Evolutionary conservation across 2,888 invertebrate genomes (phyloP).

Genomic region (Cantharis lateralis): DNA sequence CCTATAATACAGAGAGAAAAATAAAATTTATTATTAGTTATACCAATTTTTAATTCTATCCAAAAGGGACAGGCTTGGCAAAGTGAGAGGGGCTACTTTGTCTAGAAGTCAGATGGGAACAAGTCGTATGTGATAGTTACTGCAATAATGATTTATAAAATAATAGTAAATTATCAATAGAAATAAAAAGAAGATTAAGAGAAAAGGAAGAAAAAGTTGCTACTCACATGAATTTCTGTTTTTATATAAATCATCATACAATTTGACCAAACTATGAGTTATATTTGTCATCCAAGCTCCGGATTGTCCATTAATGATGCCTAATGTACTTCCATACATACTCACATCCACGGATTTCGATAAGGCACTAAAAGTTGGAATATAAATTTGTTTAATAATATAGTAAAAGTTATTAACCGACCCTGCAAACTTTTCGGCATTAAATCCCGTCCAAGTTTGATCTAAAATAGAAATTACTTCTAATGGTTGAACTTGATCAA

Average conservation of each 20-base stretch:
- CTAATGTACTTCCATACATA: constrained; percentile 63
- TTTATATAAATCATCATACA: constrained; percentile 52
- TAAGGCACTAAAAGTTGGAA: constrained; percentile 58
- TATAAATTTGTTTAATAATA: constrained; percentile 1
- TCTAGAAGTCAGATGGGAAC: too few relatives aligned
- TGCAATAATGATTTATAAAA: too few relatives aligned
- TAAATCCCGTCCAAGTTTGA: constrained; percentile 62
- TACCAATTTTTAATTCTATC: too few relatives aligned
- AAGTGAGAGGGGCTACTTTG: too few relatives aligned
- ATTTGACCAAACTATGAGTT: constrained; percentile 60
- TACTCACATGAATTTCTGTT: background rate
- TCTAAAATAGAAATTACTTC: constrained; percentile 65
- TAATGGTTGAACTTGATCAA: constrained; percentile 54
- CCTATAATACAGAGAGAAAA: constrained; percentile 54
- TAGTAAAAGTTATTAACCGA: constrained; percentile 5
- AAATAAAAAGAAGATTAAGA: too few relatives aligned
- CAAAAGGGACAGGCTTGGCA: too few relatives aligned
- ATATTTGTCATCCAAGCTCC: constrained; percentile 66
- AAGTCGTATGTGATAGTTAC: too few relatives aligned
- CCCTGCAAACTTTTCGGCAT: constrained; percentile 56
- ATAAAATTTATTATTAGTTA: too few relatives aligned
- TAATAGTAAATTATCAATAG: too few relatives aligned
- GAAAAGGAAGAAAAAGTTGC: background rate
- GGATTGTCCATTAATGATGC: constrained; percentile 66
- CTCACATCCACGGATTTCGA: constrained; percentile 64